These are phyloP conservation scores for Cerastis rubricosa DNA, from an alignment of 2,888 invertebrate genomes.

Conservation along the genomic window DNA sequence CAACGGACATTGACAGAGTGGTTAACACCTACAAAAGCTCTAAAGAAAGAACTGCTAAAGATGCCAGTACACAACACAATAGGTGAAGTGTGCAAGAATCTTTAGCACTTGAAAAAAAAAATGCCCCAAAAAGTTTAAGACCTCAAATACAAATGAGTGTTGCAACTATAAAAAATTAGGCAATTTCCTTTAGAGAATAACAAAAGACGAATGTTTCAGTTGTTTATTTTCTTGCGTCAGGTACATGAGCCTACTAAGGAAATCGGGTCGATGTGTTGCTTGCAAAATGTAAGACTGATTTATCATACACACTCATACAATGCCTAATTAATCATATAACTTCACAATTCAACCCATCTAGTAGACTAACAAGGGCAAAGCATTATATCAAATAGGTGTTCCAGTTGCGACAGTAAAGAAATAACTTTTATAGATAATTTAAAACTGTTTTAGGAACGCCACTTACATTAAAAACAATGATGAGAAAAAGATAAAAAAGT, in stretches of 20 bases:
- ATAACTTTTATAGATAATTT: no score
- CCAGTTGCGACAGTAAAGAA: no score
- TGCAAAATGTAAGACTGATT: slow-evolving; percentile 34
- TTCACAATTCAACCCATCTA: slow-evolving; percentile 4
- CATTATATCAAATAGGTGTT: no score
- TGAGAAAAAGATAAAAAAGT: not conserved
- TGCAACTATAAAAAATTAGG: slow-evolving; percentile 28
- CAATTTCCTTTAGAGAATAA: slow-evolving; percentile 32
- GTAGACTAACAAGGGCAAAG: not conserved
- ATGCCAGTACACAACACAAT: not conserved
- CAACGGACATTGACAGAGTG: slow-evolving; percentile 10
- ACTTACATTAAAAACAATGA: slow-evolving; percentile 9
- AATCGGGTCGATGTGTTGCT: slow-evolving; percentile 39
- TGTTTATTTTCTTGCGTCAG: slow-evolving; percentile 42
- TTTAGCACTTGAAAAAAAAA: slow-evolving; percentile 14
- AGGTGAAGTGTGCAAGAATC: slow-evolving; percentile 3
- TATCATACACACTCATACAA: slow-evolving; percentile 31
- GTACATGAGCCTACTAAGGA: slow-evolving; percentile 13
- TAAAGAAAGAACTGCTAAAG: not conserved
- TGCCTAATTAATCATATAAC: slow-evolving; percentile 33
- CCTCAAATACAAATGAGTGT: slow-evolving; percentile 15
- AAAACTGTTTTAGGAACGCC: no score
- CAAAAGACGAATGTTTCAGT: slow-evolving; percentile 45
- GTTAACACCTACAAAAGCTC: not conserved
- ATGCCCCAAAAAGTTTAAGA: not conserved